Conservation (phyloP, 2,797 vertebrate genomes). For the Rhynchotus rufescens region DNA sequence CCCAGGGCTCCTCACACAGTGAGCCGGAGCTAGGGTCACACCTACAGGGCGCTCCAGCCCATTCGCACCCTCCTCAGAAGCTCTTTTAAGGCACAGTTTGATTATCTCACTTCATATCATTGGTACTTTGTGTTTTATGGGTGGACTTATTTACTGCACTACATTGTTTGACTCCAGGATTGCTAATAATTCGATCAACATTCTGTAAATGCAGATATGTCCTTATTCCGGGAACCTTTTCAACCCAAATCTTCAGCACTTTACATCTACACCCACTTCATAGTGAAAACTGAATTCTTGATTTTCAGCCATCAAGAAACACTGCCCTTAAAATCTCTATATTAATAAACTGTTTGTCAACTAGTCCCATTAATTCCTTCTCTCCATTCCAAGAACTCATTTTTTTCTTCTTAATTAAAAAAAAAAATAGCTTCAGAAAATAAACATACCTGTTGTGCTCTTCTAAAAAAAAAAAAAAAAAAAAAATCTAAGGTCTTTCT, state of each 20-base stretch:
- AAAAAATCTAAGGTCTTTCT: no score
- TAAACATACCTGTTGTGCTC: background rate
- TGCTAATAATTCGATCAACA: background rate
- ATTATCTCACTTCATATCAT: background rate
- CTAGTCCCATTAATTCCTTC: rapidly evolving
- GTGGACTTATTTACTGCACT: background rate
- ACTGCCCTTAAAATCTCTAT: background rate
- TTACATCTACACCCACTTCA: background rate
- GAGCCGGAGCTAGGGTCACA: background rate
- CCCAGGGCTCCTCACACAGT: background rate
- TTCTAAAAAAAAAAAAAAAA: no score
- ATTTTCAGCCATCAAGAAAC: background rate
- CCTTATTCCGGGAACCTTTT: background rate
- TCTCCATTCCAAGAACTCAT: background rate
- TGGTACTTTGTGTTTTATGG: background rate
- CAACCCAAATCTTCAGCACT: background rate
- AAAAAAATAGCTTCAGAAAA: background rate
- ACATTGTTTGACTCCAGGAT: background rate
- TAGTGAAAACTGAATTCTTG: background rate
- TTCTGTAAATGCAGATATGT: background rate
- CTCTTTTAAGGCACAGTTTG: background rate
- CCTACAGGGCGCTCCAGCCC: background rate
- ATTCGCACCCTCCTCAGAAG: background rate
- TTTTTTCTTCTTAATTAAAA: rapidly evolving
- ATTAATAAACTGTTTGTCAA: background rate